phyloP scores from a whole-genome alignment of 1,140 invertebrate species.

The Apolygus lucorum region DNA sequence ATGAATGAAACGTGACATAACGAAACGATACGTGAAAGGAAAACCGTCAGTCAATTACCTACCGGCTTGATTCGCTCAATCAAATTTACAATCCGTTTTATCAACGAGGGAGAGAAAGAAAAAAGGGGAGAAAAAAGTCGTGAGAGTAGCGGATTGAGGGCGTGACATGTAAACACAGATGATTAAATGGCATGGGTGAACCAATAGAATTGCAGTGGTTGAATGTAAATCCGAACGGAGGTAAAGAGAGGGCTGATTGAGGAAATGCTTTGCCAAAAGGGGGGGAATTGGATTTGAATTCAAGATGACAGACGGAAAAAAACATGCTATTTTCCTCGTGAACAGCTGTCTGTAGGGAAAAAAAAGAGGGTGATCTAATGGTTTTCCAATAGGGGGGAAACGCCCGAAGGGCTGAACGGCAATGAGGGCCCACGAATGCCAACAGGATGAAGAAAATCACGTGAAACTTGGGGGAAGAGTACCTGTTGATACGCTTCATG shows the following conservation, averaged over 20 bases:
- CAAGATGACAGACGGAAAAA: conserved; percentile 22
- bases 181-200: conserved; percentile 13
- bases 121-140: neutral
- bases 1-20: too few species aligned
- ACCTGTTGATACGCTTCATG: conserved; percentile 18
- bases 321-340: conserved; percentile 23
- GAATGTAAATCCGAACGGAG: conserved; percentile 18
- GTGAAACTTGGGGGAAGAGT: neutral
- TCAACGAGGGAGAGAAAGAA: conserved; percentile 1
- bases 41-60: too few species aligned
- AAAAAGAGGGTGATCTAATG: conserved; percentile 21
- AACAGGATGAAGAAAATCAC: neutral
- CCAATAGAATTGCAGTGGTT: conserved; percentile 16
- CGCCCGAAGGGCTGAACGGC: neutral
- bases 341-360: conserved; percentile 18
- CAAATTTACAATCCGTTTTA: neutral
- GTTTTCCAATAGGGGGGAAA: conserved; percentile 20
- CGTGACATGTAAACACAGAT: conserved; percentile 16
- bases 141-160: neutral
- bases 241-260: conserved; percentile 20
- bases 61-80: neutral
- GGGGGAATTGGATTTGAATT: conserved; percentile 22
- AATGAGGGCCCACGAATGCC: neutral
- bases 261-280: conserved; percentile 12
- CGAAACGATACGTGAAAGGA: too few species aligned